phyloP scores from a whole-genome alignment of 1,140 invertebrate genomes.

The Cheumatopsyche charites region DNA sequence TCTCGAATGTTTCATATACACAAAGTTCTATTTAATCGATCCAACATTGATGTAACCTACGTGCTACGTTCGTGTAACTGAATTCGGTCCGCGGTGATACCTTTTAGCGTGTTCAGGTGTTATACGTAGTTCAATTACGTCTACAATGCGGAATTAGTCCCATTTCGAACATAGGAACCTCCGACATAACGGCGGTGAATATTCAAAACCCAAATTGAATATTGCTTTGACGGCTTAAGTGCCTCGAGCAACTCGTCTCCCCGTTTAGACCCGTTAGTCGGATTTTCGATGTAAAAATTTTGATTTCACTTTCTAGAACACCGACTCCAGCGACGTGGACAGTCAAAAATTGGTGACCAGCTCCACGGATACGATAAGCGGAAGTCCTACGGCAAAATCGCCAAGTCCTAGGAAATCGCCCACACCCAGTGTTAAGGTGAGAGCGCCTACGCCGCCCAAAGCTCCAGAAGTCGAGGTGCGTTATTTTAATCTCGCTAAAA shows the following conservation, averaged over 20 bases:
- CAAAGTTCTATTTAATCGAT: no score
- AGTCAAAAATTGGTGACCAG: constrained; percentile 47
- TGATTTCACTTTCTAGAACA: constrained; percentile 36
- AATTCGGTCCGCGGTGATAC: not conserved
- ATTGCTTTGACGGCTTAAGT: no score
- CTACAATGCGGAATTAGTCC: constrained; percentile 17
- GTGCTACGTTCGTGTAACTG: no score
- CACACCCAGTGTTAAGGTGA: constrained; percentile 16
- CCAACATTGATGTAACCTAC: no score
- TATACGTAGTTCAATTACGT: constrained; percentile 10
- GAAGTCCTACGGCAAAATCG: constrained; percentile 34
- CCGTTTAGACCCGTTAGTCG: not conserved
- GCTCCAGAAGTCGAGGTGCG: constrained; percentile 43
- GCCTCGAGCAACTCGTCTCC: no score
- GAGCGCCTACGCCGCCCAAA: constrained; percentile 34
- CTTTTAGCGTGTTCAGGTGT: not conserved
- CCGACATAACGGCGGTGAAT: not conserved
- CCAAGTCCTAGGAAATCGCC: constrained; percentile 32
- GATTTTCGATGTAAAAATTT: not conserved
- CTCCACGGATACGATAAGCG: constrained; percentile 42
- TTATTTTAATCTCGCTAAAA: not conserved
- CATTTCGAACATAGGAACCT: not conserved
- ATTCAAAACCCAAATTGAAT: constrained; percentile 21
- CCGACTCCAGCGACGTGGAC: constrained; percentile 45
- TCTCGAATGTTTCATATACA: no score